phyloP scores from a whole-genome alignment of 92 coral and sea anemone genomes.

The Actinostola sp. region DNA sequence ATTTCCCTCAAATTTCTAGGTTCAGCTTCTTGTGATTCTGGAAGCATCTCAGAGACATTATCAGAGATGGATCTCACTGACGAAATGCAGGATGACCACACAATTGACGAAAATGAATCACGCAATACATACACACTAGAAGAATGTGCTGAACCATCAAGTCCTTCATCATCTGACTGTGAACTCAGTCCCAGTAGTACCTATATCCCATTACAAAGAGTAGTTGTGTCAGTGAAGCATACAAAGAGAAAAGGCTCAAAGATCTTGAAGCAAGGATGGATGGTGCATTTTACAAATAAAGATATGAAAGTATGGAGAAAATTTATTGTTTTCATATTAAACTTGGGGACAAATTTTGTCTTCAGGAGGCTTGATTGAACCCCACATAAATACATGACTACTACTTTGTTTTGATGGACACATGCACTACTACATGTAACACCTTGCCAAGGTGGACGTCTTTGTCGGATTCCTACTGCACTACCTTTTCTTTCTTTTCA shows the following conservation, averaged over 20 bases:
- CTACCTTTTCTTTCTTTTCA: too few relatives aligned
- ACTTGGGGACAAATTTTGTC: too few relatives aligned
- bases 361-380: too few relatives aligned
- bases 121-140: constrained; percentile 68
- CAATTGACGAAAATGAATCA: constrained; percentile 66
- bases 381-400: too few relatives aligned
- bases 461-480: too few relatives aligned
- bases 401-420: too few relatives aligned
- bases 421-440: too few relatives aligned
- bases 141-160: constrained; percentile 64
- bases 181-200: constrained; percentile 83
- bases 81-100: constrained; percentile 61
- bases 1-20: constrained; percentile 28
- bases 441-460: too few relatives aligned
- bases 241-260: constrained; percentile 96
- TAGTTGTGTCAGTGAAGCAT: constrained; percentile 96
- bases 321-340: not conserved
- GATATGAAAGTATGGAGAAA: constrained; percentile 74
- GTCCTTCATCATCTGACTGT: constrained; percentile 68
- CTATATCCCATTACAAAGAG: constrained; percentile 91
- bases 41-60: constrained; percentile 72
- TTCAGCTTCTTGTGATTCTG: constrained; percentile 74
- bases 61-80: constrained; percentile 83
- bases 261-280: constrained; percentile 97
- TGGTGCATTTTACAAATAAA: constrained; percentile 97